These are phyloP conservation scores for Mormyrus hasselquistii DNA, from an alignment of 2,797 vertebrate genomes.

Conservation along the genomic window DNA sequence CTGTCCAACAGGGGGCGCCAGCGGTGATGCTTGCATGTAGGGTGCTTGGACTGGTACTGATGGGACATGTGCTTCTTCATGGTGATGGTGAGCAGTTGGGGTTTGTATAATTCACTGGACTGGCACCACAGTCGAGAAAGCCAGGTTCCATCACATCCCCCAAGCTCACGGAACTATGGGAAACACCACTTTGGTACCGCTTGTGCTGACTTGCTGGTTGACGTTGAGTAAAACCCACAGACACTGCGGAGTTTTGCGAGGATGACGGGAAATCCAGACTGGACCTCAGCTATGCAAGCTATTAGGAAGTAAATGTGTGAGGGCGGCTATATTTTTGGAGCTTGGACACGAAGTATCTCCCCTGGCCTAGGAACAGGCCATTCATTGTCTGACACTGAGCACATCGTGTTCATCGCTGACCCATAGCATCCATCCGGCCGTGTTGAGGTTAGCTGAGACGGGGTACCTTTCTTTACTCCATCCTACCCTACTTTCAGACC, in stretches of 20 bases:
- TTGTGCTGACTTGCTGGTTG: neutral
- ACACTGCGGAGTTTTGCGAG: neutral
- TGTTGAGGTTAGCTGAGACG: neutral
- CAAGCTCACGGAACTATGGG: neutral
- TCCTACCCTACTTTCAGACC: neutral
- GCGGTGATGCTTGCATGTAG: neutral
- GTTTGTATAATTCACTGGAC: neutral
- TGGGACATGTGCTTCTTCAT: neutral
- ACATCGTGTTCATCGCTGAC: neutral
- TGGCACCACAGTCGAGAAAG: neutral
- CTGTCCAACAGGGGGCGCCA: neutral
- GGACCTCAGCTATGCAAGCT: neutral
- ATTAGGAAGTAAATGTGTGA: neutral
- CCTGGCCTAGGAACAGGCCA: neutral
- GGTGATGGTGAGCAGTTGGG: neutral
- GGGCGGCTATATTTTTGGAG: neutral
- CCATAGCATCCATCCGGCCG: neutral
- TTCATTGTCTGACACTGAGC: neutral
- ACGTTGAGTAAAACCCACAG: neutral
- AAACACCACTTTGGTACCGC: neutral
- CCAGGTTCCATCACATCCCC: neutral
- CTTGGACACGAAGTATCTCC: neutral
- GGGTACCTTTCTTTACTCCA: neutral
- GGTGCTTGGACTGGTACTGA: neutral
- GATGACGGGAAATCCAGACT: neutral